Evolutionary conservation across 2,888 invertebrate genomes (phyloP).

Genomic region (Cerastis leucographa): DNA sequence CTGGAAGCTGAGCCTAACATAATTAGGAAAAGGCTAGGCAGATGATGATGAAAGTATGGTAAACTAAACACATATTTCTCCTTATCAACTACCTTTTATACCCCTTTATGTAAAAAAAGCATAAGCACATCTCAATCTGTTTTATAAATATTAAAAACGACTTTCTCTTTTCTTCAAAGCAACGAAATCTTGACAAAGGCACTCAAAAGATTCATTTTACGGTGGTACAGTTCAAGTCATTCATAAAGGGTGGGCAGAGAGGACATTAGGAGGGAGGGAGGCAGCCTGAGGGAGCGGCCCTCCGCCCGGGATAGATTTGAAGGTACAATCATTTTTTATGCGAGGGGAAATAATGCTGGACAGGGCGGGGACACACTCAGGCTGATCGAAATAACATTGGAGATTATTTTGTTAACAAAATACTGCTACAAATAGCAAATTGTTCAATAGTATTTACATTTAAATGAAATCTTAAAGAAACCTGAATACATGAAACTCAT

Average conservation of each 20-base stretch:
- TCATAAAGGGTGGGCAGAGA: constrained; percentile 77
- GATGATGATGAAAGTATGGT: too few relatives aligned
- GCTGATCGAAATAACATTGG: background rate
- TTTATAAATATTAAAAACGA: constrained; percentile 44
- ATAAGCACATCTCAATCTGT: background rate
- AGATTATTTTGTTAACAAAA: background rate
- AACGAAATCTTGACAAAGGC: constrained; percentile 66
- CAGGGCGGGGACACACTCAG: constrained; percentile 70
- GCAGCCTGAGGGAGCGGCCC: constrained; percentile 81
- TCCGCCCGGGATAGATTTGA: constrained; percentile 89
- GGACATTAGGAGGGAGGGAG: constrained; percentile 70
- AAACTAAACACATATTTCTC: background rate
- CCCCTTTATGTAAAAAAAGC: background rate
- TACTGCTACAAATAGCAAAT: background rate
- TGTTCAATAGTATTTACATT: background rate
- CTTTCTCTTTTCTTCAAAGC: constrained; percentile 39
- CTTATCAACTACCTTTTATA: too few relatives aligned
- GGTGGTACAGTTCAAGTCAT: constrained; percentile 78
- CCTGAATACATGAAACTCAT: background rate
- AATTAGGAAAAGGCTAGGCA: too few relatives aligned
- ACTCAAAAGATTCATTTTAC: constrained; percentile 71
- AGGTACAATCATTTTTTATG: constrained; percentile 91
- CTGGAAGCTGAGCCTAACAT: too few relatives aligned
- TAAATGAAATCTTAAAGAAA: background rate
- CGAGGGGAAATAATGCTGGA: constrained; percentile 85